phyloP scores from a whole-genome alignment of 2,888 invertebrate species.

The Dryobotodes eremita region DNA sequence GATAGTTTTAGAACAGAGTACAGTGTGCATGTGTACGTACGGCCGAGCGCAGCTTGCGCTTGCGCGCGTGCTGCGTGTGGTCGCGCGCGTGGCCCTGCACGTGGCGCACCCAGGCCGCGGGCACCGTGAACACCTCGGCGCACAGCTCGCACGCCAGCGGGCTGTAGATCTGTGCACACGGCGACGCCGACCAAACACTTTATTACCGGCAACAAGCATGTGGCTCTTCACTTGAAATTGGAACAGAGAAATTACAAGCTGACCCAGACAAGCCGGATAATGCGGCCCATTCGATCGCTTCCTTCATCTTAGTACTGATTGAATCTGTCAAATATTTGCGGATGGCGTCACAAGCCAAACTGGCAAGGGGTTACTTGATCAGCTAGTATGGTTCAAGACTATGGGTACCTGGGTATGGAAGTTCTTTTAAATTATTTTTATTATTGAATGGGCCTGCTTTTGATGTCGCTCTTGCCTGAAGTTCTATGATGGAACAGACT shows the following conservation, averaged over 20 bases:
- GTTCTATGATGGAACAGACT: not conserved
- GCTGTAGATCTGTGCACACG: constrained; percentile 90
- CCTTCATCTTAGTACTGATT: not conserved
- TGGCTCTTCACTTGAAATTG: not conserved
- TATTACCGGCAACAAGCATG: not conserved
- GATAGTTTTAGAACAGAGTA: not conserved
- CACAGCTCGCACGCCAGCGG: constrained; percentile 96
- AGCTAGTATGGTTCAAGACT: not conserved
- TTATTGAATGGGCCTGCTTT: not conserved
- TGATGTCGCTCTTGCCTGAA: not conserved
- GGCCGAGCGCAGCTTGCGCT: constrained; percentile 90
- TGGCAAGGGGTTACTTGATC: not conserved
- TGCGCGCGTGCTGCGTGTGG: constrained; percentile 89
- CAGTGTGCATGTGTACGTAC: constrained; percentile 76
- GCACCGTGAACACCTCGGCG: constrained; percentile 95
- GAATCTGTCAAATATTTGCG: not conserved
- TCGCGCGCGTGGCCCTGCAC: constrained; percentile 94
- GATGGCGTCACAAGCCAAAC: not conserved
- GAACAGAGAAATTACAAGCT: not conserved
- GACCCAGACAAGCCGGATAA: not conserved
- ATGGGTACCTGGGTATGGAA: not conserved
- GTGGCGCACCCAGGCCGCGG: constrained; percentile 96
- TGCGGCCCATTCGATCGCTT: not conserved
- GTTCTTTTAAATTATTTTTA: not conserved
- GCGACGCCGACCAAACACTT: too few species aligned